These are phyloP conservation scores for Agrotis clavis DNA, from an alignment of 2,888 invertebrate species.

Conservation along the genomic window DNA sequence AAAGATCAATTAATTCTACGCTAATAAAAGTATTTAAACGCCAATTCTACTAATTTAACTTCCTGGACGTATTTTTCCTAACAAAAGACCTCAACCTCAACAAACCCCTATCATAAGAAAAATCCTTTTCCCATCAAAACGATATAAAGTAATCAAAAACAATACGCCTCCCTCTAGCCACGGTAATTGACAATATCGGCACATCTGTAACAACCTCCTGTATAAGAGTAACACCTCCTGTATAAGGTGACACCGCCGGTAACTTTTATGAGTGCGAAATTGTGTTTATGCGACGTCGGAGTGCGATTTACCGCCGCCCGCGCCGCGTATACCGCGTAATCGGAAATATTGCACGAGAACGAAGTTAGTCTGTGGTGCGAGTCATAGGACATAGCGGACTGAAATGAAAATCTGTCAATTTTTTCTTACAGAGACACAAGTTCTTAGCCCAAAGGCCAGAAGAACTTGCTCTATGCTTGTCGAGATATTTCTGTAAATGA, in stretches of 20 bases:
- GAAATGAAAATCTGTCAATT: no score
- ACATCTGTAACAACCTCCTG: conserved; percentile 52
- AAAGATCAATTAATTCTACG: background rate
- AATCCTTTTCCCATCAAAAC: conserved; percentile 54
- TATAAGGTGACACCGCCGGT: conserved; percentile 78
- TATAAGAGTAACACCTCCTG: conserved; percentile 62
- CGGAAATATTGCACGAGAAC: conserved; percentile 87
- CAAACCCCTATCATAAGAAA: conserved; percentile 41
- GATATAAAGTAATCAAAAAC: conserved; percentile 60
- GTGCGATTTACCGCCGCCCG: conserved; percentile 82
- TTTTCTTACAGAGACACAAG: no score
- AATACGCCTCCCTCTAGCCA: conserved; percentile 39
- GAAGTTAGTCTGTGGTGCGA: conserved; percentile 74
- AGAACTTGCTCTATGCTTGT: no score
- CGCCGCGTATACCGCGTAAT: conserved; percentile 75
- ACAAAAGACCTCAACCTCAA: background rate
- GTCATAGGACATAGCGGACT: conserved; percentile 44
- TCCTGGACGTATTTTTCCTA: background rate
- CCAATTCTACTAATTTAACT: background rate
- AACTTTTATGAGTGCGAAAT: conserved; percentile 90
- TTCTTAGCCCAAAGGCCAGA: no score
- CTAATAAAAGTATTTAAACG: no score
- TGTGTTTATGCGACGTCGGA: conserved; percentile 87
- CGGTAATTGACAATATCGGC: conserved; percentile 77
- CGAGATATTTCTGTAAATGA: no score